phyloP scores from a whole-genome alignment of 1,140 invertebrate species.

The Drosophila sturtevanti region DNA sequence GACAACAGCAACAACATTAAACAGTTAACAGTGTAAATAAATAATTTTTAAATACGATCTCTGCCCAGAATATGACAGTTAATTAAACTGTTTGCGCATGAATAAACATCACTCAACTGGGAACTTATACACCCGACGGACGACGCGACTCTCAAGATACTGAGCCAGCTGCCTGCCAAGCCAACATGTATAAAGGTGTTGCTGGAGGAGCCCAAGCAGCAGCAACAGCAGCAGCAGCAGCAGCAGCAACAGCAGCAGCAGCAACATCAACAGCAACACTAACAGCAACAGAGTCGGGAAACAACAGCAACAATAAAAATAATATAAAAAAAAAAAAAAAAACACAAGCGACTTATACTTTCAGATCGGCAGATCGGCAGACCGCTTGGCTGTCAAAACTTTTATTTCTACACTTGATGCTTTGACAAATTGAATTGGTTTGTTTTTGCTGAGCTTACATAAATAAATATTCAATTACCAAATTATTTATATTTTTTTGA shows the following conservation, averaged over 20 bases:
- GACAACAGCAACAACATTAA: background rate
- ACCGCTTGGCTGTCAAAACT: background rate
- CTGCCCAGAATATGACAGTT: conserved; percentile 9
- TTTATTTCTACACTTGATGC: no score
- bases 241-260: background rate
- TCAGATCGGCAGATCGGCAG: background rate
- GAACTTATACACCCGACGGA: conserved; percentile 26
- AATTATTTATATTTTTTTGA: background rate
- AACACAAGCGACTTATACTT: background rate
- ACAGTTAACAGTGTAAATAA: background rate
- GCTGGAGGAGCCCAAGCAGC: conserved; percentile 41
- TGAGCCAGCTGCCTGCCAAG: conserved; percentile 43
- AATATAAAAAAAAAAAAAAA: background rate
- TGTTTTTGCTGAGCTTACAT: background rate
- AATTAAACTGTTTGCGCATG: conserved; percentile 29
- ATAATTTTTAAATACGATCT: conserved; percentile 2
- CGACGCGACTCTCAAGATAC: conserved; percentile 59
- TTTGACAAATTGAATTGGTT: conserved; percentile 26
- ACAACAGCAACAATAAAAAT: background rate
- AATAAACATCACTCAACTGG: conserved; percentile 36
- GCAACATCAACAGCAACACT: background rate
- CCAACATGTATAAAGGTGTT: conserved; percentile 40
- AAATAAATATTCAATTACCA: conserved; percentile 4
- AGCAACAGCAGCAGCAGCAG: conserved; percentile 18
- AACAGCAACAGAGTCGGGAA: no score